Base-by-base conservation (phyloP, 2,797 vertebrate genomes). In the Labeo calbasu region DNA sequence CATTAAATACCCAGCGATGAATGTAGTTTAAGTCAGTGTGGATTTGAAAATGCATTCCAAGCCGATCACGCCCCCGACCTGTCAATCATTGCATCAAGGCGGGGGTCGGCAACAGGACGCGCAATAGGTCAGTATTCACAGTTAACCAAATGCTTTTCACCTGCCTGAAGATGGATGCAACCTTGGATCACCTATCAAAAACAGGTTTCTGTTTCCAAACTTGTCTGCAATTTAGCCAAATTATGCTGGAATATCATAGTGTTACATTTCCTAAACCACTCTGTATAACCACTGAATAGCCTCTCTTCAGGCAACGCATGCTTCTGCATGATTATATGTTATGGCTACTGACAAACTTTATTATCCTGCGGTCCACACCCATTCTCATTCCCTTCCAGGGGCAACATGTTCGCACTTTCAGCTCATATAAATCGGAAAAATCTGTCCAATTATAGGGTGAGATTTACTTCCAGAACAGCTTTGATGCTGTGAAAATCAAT, bases 381-480 rank as follows among this genome's bases (percentile, higher is more conserved):
- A 32, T 57, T 76, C 40, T 77, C 5, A 83, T 66, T 68, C 28
- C 43, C 25, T 32, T 73, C 25, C 19, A 63, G 70, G 25, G 7
- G 7, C 46, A 75, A 63, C 55, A 82, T 28, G 71, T 83, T 83
- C 81, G 69, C 81, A 83, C 81, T 68, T 36, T 77, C 36, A 57
- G 63, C 73, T 76, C 72, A 59, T 57, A 59, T 83, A 77, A 83
- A 83, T 69, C 13, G 36, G 73, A 77, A 77, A 43, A 83, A 53
- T 77, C n/a, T 69, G 40, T 69, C 36, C 21, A 36, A 83, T 83
- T 83, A 69, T 59, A 69, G 36, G 2, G 13, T 48, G 73, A 77
- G 73, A 83, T 83, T 77, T 83, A 83, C 63, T 76, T 77, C 63
- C 50, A 77, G 19, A 69, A 77, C n/a, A 57, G 36, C 73, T 77